Conservation (phyloP, 37 sponge, comb jelly and placozoan species). For the Dysidea cf. avara region DNA sequence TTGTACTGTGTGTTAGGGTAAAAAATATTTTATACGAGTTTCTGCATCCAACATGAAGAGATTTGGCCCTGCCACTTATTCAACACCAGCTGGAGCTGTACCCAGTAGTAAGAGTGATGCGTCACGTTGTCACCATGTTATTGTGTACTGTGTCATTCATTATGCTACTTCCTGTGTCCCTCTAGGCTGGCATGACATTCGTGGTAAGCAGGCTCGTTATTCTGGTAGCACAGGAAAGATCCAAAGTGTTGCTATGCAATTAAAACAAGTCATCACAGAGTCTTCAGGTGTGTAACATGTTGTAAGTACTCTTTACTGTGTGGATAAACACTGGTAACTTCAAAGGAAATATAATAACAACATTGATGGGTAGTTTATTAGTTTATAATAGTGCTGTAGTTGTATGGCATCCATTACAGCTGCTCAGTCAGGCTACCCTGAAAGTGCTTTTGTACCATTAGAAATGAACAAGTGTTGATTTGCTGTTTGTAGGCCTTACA, state of each 20-base stretch:
- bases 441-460: too few species aligned
- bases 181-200: slow-evolving; percentile 63
- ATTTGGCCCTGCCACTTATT: slow-evolving; percentile 53
- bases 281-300: too few species aligned
- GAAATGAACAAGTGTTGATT: too few species aligned
- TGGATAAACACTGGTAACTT: too few species aligned
- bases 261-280: slow-evolving; percentile 9
- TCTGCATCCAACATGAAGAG: slow-evolving; percentile 89
- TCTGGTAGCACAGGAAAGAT: slow-evolving; percentile 61
- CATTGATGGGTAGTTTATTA: too few species aligned
- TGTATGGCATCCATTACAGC: too few species aligned
- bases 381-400: too few species aligned
- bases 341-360: too few species aligned
- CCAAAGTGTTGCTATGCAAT: slow-evolving; percentile 37
- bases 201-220: slow-evolving; percentile 49
- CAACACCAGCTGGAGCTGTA: slow-evolving; percentile 54
- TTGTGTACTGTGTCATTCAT: neutral
- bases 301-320: too few species aligned
- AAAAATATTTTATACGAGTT: slow-evolving; percentile 78
- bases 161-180: neutral
- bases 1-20: too few species aligned
- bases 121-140: neutral
- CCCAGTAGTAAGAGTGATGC: slow-evolving; percentile 87
- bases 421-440: too few species aligned
- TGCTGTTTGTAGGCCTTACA: too few species aligned